Base-by-base conservation (phyloP, 2,113 vertebrate genomes). In the Gobius niger region DNA sequence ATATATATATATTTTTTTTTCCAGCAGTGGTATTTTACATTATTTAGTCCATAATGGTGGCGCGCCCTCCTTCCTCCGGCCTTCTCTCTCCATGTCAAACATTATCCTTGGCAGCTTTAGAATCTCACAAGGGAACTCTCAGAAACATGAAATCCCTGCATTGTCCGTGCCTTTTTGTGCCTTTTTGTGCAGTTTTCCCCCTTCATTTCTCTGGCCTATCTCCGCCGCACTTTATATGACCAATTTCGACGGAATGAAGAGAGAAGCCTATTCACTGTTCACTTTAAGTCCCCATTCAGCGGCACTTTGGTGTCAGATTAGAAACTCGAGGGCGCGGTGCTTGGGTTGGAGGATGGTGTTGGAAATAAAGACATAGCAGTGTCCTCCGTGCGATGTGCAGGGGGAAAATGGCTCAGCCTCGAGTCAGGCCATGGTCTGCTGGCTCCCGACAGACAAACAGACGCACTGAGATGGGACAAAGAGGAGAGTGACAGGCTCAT, bases 381-480 rank as follows among this genome's bases (percentile, higher is more conserved):
- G 56, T 64, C 68, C 19, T 71, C 67, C 62, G 51, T 68, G 41
- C 42, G 19, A 3, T 34, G 24, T 34, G 24, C 24, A 4, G 24
- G 65, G 41, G 70, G 60, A 52, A 80, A 57, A 42, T 80, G 65
- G 65, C 59, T 65, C 65, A 64, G 47, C 49, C 70, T 53, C 56
- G 51, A 62, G 57, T 70, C 68, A 40, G 61, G 56, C 51, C 59
- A 70, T 8, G 52, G 75, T 57, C 59, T 70, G 65, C 47, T 13
- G 24, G 12, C 46, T 59, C 64, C 63, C 56, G 67, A 47, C 47
- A 63, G 65, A 65, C 63, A 14, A 34, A 44, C 61, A 65, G 68
- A 52, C 47, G 34, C 63, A 77, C 81, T 75, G 61, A 68, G 57
- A 67, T 65, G 67, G 70, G 67, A 75, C 56, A 71, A 73, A 77